Conservation (phyloP, 35 echinoderm and acorn worm genomes). For the Lytechinus pictus region DNA sequence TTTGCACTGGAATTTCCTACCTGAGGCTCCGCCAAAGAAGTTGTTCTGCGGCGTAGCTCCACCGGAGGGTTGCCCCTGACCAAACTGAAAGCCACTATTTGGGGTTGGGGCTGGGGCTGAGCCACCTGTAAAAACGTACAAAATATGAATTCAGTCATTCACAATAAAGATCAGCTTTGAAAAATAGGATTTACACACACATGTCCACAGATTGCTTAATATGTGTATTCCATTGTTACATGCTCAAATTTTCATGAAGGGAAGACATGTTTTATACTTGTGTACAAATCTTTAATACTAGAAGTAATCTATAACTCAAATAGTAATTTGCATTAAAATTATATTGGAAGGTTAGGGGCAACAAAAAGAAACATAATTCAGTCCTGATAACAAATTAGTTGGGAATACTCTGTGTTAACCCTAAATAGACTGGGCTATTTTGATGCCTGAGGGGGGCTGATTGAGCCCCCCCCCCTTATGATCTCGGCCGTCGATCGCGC, state of each 20-base stretch:
- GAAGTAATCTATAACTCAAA: background rate
- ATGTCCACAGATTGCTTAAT: too few relatives aligned
- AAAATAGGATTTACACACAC: too few relatives aligned
- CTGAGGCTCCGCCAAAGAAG: background rate
- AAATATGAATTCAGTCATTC: background rate
- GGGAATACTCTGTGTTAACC: background rate
- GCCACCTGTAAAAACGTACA: background rate
- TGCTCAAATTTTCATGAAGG: too few relatives aligned
- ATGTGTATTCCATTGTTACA: too few relatives aligned
- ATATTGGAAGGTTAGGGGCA: too few relatives aligned
- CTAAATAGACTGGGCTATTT: too few relatives aligned
- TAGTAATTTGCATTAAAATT: background rate
- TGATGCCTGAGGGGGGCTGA: too few relatives aligned
- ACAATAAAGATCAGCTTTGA: background rate
- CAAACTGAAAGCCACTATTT: background rate
- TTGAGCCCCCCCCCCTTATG: too few relatives aligned
- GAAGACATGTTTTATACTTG: background rate
- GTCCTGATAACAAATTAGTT: background rate
- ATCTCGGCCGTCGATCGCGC: too few relatives aligned
- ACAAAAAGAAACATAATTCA: background rate
- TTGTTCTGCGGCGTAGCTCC: background rate
- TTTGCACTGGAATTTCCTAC: slow-evolving; percentile 15
- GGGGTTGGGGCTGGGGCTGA: background rate
- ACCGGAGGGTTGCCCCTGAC: background rate
- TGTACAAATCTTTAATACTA: background rate